Conservation (phyloP, 1,140 invertebrate genomes). For the Ostrea edulis region DNA sequence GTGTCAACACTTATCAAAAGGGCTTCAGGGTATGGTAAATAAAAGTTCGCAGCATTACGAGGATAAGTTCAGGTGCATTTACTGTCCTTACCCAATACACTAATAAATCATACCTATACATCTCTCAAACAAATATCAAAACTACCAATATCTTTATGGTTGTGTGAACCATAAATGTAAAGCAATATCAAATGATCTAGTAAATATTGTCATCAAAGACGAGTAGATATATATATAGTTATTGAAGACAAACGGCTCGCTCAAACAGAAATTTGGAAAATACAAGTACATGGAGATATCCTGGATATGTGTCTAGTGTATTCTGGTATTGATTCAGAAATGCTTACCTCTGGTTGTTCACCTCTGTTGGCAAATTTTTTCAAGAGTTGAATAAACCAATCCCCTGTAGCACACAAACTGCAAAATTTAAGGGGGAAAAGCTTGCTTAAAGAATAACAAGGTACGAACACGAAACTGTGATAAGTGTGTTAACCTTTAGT, state of each 20-base stretch:
- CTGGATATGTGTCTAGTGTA: not conserved
- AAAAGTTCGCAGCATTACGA: not conserved
- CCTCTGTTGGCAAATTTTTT: constrained; percentile 59
- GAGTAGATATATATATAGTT: not conserved
- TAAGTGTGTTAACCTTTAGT: not conserved
- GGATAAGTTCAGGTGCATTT: constrained; percentile 4
- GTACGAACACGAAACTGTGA: not conserved
- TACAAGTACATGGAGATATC: not conserved
- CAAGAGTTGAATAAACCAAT: constrained; percentile 71
- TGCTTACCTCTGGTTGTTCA: not conserved
- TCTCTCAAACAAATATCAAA: constrained; percentile 26
- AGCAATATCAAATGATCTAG: not conserved
- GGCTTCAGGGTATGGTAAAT: not conserved
- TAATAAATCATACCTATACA: constrained; percentile 6
- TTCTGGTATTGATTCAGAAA: not conserved
- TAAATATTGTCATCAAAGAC: not conserved
- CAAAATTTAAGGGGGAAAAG: constrained; percentile 44
- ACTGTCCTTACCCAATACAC: constrained; percentile 5
- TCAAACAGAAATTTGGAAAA: not conserved
- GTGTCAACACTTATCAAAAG: constrained; percentile 27
- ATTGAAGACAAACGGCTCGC: not conserved
- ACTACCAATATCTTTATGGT: not conserved
- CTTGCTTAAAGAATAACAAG: not conserved
- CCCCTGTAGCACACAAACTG: constrained; percentile 69
- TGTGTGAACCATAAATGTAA: not conserved